Evolutionary conservation across 2,113 vertebrate genomes (phyloP).

Genomic region (Clarias magur): DNA sequence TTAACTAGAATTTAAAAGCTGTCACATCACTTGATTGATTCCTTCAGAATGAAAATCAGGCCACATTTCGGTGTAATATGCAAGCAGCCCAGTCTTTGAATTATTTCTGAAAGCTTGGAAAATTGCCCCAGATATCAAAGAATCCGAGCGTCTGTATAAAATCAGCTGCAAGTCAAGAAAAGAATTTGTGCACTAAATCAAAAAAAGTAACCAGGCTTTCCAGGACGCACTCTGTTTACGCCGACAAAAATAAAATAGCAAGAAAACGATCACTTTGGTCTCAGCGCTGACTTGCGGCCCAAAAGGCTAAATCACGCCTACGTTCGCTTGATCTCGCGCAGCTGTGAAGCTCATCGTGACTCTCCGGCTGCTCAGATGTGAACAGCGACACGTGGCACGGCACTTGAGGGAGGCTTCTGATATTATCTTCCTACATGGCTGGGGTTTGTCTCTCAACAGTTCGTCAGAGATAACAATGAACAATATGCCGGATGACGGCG

Average conservation of each 20-base stretch:
- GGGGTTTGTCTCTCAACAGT: background rate
- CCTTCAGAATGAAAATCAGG: background rate
- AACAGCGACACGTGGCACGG: background rate
- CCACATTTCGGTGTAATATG: background rate
- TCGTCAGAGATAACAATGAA: slow-evolving; percentile 6
- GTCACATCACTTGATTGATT: background rate
- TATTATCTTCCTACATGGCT: background rate
- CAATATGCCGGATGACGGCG: background rate
- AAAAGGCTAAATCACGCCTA: background rate
- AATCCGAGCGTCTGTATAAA: background rate
- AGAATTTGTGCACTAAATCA: background rate
- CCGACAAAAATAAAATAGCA: background rate
- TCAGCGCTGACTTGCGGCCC: background rate
- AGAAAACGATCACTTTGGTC: background rate
- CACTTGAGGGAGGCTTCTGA: background rate
- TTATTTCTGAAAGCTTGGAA: background rate
- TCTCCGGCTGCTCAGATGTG: background rate
- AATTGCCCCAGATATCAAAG: background rate
- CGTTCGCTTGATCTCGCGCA: background rate
- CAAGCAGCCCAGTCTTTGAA: background rate
- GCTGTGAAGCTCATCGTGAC: background rate
- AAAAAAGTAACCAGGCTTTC: background rate
- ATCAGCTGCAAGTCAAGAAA: background rate
- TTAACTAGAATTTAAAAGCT: background rate
- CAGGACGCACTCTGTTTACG: background rate